Evolutionary conservation across 2,113 vertebrate species (phyloP).

Genomic region (Ammodytes marinus): DNA sequence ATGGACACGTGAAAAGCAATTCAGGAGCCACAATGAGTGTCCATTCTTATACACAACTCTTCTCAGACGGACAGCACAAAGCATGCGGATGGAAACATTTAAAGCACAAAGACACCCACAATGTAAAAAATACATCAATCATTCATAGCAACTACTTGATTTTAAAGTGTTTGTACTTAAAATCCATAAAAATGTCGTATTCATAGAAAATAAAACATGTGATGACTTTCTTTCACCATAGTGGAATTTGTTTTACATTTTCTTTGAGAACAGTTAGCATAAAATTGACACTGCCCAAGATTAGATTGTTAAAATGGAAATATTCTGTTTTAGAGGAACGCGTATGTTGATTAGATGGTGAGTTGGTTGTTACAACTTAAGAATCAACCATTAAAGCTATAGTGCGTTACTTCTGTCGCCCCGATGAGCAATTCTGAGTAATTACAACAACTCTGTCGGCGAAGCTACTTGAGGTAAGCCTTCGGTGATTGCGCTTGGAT

Average conservation of each 20-base stretch:
- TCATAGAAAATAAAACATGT: background rate
- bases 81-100: constrained; percentile 42
- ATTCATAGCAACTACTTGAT: background rate
- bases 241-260: background rate
- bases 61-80: constrained; percentile 12
- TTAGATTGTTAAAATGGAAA: constrained; percentile 37
- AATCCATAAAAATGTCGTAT: background rate
- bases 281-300: background rate
- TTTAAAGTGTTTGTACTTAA: background rate
- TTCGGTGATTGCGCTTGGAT: too few relatives aligned
- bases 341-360: constrained; percentile 30
- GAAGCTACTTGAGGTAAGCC: too few relatives aligned
- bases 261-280: constrained; percentile 5
- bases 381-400: background rate
- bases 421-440: too few relatives aligned
- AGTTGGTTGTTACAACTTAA: constrained; percentile 17
- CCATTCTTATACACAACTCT: constrained; percentile 2
- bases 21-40: constrained; percentile 82
- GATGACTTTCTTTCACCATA: background rate
- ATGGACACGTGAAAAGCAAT: constrained; percentile 91
- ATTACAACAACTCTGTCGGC: too few relatives aligned
- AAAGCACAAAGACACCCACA: constrained; percentile 1
- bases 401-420: too few relatives aligned
- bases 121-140: background rate
- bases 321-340: constrained; percentile 2